phyloP scores from a whole-genome alignment of 2,113 vertebrate species.

The Neomonachus schauinslandi region DNA sequence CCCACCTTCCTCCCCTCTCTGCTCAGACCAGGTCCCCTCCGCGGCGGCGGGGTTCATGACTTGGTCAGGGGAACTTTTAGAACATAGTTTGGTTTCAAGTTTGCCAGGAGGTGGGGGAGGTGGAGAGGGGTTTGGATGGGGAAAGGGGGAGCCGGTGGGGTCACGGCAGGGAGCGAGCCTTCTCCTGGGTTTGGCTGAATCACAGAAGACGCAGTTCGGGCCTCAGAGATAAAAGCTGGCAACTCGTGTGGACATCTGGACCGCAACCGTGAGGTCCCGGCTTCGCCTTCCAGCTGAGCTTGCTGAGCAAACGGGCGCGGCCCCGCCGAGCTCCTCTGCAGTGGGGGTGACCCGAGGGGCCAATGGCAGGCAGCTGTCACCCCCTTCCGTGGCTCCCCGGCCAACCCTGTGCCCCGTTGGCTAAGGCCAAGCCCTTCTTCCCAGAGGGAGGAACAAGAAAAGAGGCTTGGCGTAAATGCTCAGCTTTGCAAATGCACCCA shows the following conservation, averaged over 20 bases:
- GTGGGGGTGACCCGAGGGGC: neutral
- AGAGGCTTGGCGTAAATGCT: constrained; percentile 53
- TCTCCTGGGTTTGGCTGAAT: constrained; percentile 61
- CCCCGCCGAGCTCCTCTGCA: constrained; percentile 22
- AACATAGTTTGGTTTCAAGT: constrained; percentile 62
- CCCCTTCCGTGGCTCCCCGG: neutral
- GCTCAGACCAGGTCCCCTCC: constrained; percentile 42
- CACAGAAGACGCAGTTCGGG: constrained; percentile 73
- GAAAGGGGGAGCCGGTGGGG: constrained; percentile 42
- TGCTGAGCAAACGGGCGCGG: neutral
- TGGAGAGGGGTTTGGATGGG: constrained; percentile 25
- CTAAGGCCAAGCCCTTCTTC: constrained; percentile 31
- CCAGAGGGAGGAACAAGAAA: constrained; percentile 49
- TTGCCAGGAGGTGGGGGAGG: constrained; percentile 67
- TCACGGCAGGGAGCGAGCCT: constrained; percentile 68
- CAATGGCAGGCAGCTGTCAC: neutral
- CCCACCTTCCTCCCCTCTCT: neutral
- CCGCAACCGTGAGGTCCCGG: constrained; percentile 53
- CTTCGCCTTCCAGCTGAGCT: constrained; percentile 50
- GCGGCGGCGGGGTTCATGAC: constrained; percentile 51
- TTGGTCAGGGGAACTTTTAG: constrained; percentile 58
- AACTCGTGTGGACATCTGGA: constrained; percentile 66
- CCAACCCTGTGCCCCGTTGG: neutral
- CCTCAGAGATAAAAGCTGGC: constrained; percentile 79
- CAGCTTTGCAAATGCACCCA: constrained; percentile 60